Conservation (phyloP, 2,888 invertebrate genomes). For the Aleiodes leptofemur region DNA sequence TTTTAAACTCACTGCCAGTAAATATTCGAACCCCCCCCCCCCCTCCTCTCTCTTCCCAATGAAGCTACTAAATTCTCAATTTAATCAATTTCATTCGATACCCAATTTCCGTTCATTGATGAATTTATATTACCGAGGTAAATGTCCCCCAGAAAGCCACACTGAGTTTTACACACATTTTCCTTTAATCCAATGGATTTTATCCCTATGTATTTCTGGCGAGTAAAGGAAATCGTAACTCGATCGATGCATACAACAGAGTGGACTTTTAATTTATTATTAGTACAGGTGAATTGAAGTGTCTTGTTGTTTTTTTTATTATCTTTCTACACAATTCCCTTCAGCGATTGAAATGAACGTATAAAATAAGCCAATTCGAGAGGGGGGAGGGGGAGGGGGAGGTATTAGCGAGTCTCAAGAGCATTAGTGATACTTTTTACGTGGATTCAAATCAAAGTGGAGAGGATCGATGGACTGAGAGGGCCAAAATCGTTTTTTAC, state of each 20-base stretch:
- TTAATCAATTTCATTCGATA: not conserved
- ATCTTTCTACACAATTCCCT: not conserved
- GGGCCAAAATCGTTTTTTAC: conserved; percentile 55
- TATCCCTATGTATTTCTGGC: not conserved
- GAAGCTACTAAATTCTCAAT: not conserved
- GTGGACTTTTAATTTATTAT: conserved; percentile 1
- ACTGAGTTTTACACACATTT: not conserved
- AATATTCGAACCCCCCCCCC: not conserved
- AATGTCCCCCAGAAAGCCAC: not conserved
- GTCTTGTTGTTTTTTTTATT: not conserved
- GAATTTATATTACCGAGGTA: conserved; percentile 11
- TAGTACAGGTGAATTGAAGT: not conserved
- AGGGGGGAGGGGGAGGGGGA: too few species aligned
- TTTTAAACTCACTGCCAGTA: not conserved
- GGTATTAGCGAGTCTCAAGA: conserved; percentile 11
- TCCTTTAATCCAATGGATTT: not conserved
- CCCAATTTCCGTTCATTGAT: conserved; percentile 25
- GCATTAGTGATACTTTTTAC: conserved; percentile 37
- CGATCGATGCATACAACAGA: not conserved
- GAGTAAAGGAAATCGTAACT: not conserved
- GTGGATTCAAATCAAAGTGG: conserved; percentile 45
- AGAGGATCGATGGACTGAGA: conserved; percentile 49
- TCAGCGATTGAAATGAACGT: not conserved
- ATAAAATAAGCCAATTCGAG: not conserved
- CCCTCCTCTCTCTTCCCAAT: not conserved